phyloP scores from a whole-genome alignment of 1,140 invertebrate genomes.

The Tetragnatha versicolor region DNA sequence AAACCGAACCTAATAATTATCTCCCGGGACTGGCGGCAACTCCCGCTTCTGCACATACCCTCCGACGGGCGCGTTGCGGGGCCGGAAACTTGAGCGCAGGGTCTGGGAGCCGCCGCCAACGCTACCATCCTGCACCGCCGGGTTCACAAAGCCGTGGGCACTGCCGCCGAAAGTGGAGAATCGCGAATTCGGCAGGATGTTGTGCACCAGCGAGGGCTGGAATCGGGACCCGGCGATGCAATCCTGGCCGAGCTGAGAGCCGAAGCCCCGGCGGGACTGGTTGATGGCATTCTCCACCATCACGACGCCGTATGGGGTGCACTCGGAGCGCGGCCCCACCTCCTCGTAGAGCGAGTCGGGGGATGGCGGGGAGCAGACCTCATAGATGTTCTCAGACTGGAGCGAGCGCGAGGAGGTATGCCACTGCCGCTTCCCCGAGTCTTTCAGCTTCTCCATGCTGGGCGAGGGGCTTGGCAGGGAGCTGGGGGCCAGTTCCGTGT shows the following conservation, averaged over 20 bases:
- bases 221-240: conserved; percentile 17
- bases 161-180: conserved; percentile 50
- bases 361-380: conserved; percentile 49
- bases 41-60: conserved; percentile 40
- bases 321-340: conserved; percentile 28
- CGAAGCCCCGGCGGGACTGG: background rate
- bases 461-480: conserved; percentile 45
- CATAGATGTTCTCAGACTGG: conserved; percentile 52
- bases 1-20: conserved; percentile 21
- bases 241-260: conserved; percentile 11
- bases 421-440: conserved; percentile 39
- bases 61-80: conserved; percentile 17
- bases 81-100: conserved; percentile 37
- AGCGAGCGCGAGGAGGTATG: conserved; percentile 35
- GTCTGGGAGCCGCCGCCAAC: conserved; percentile 20
- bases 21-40: conserved; percentile 41
- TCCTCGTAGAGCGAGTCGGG: conserved; percentile 51
- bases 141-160: conserved; percentile 50
- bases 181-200: conserved; percentile 32
- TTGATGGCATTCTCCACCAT: conserved; percentile 45
- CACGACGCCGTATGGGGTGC: conserved; percentile 47
- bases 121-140: conserved; percentile 24
- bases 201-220: conserved; percentile 34
- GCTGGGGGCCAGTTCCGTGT: conserved; percentile 49
- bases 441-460: conserved; percentile 34